Evolutionary conservation across 1,140 invertebrate genomes (phyloP), one percentile per base, ranked within the genome.

Genomic region (Pinna nobilis): DNA sequence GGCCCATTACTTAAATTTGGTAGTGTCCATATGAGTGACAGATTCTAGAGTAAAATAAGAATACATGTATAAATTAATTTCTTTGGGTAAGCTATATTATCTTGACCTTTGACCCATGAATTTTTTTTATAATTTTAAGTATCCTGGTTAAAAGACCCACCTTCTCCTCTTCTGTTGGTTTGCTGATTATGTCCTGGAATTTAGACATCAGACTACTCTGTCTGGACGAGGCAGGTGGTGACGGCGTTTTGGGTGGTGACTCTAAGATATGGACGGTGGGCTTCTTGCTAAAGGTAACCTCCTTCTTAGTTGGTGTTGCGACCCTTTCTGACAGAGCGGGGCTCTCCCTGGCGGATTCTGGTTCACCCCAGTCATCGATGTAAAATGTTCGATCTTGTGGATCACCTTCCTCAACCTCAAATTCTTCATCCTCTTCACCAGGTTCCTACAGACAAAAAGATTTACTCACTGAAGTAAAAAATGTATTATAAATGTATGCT

Each of bases 151-250:
- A 20, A 15, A 53, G 7, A 53, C 7, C 11, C 23, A 20, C 23
- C 11, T 18, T 35, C 39, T 63, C 37, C 44, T 63, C 66, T 32
- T 55, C 53, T 25, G 82, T 70, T 5, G 83, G 71, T 64, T 84
- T 82, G 6, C 81, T 63, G 76, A 85, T 79, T 35, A 84, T 78
- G 3, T 80, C 80, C 51, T 84, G 72, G 75, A 86, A 78, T 63
- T 84, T 85, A 15, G 79, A 77, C 78, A 82, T 77, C 4, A 84
- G 75, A 23, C 74, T 73, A 37, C 67, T 57, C 57, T 74, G 66
- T 35, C 64, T 53, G 51, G 59, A 55, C 28, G 32, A n/a, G 1
- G 47, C 18, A 47, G 66, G 44, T 32, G 72, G 47, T 30, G 73
- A 51, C 4, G 67, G 37, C 5, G 51, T 47, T 50, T 72, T 72